Base-by-base conservation (phyloP, 2,888 invertebrate genomes). In the Marasmarcha lunaedactyla region DNA sequence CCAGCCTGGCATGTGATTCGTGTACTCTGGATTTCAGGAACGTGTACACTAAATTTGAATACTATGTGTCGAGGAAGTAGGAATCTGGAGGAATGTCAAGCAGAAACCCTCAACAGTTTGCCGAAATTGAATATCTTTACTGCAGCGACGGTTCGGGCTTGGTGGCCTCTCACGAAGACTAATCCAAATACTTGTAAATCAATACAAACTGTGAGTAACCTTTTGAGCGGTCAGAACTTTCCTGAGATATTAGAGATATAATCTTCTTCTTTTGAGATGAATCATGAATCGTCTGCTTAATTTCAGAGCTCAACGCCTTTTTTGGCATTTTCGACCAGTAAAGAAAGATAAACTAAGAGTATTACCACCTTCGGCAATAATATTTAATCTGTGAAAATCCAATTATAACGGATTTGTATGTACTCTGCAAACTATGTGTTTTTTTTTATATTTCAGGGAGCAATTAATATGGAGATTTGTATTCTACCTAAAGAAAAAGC, bases 91-190 rank as follows among this genome's bases (percentile, higher is more conserved):
- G 61, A 69, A 26, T 89, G 89, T 51, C 66, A 62, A 1, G 46
- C 85, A 13, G 63, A 70, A 7, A 59, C 70, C 9, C 48, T 81
- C 14, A 69, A 84, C 9, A 68, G 65, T 1, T 54, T 70, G 1
- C 86, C 84, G 13, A 84, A 70, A 42, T 57, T 90, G 0, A 89
- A 90, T 70, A 64, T 92, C n/a, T 92, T 92, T 60, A 77, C 85
- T 42, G 56, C 76, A 1, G 81, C 77, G 49, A 65, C 81, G 10
- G 70, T 87, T 2, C 83, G 78, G 43, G 90, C 88, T 0, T 92
- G 92, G 91, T 92, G 91, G 89, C 90, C 91, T 0, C 79, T 89
- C 42, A 62, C 56, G 26, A 61, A 46, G 1, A 46, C 56, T 10
- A 58, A 63, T 39, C 45, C 45, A 0, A 51, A 49, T 11, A 48